Conservation (phyloP, 2,888 invertebrate genomes). For the Cremastinae sp. region DNA sequence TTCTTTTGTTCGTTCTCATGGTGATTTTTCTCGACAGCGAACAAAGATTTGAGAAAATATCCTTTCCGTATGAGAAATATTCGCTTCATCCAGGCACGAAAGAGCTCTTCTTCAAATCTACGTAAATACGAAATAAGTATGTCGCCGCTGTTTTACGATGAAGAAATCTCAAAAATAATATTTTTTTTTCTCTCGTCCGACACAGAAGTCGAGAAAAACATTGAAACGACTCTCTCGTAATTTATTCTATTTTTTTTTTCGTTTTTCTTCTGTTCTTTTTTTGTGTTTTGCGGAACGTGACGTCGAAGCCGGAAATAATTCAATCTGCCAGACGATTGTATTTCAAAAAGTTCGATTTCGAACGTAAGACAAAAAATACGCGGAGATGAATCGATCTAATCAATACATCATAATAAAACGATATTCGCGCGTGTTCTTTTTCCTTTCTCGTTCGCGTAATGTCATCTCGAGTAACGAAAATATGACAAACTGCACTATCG, state of each 20-base stretch:
- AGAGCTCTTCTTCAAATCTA: constrained; percentile 31
- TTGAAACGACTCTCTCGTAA: too few relatives aligned
- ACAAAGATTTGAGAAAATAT: constrained; percentile 47
- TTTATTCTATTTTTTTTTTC: too few relatives aligned
- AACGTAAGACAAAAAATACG: constrained; percentile 3
- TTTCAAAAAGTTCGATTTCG: constrained; percentile 12
- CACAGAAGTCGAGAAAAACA: not conserved
- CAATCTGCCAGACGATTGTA: not conserved
- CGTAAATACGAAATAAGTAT: constrained; percentile 25
- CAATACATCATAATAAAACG: constrained; percentile 25
- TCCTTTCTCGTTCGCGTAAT: constrained; percentile 1
- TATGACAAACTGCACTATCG: constrained; percentile 15
- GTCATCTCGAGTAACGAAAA: constrained; percentile 11
- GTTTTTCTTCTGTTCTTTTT: too few relatives aligned
- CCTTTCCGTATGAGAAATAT: constrained; percentile 23
- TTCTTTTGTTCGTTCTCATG: constrained; percentile 23
- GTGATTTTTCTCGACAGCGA: constrained; percentile 6
- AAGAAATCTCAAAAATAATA: too few relatives aligned
- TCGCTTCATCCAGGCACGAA: constrained; percentile 37
- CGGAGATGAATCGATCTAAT: constrained; percentile 10
- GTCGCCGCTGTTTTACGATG: not conserved
- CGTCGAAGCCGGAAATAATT: not conserved
- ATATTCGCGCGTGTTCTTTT: constrained; percentile 7
- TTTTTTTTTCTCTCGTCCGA: constrained; percentile 3
- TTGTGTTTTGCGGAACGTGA: too few relatives aligned